phyloP scores from a whole-genome alignment of 2,888 invertebrate genomes.

The Aradus depressus region DNA sequence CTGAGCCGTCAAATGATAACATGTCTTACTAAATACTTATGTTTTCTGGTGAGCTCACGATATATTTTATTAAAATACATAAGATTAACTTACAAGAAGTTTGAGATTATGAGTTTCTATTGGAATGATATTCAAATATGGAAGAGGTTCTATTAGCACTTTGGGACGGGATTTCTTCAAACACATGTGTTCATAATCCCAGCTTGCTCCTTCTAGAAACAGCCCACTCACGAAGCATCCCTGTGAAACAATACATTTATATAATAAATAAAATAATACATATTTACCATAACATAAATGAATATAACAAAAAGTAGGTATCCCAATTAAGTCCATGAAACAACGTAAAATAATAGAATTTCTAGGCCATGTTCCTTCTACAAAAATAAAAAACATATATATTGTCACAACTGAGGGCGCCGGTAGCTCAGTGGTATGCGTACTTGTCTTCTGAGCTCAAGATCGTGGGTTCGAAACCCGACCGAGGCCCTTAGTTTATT shows the following conservation, averaged over 20 bases:
- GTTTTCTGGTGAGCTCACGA: no score
- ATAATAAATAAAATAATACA: not conserved
- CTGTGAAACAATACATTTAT: conserved; percentile 38
- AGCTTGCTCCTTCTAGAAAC: conserved; percentile 77
- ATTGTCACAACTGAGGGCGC: conserved; percentile 20
- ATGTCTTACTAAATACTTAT: no score
- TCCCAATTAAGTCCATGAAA: no score
- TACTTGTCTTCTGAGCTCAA: no score
- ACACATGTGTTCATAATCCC: conserved; percentile 61
- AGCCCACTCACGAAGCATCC: conserved; percentile 70
- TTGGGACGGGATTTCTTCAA: conserved; percentile 67
- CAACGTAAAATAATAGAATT: no score
- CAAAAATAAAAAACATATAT: not conserved
- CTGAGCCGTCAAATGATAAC: no score
- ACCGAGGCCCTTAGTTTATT: no score
- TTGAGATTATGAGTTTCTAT: conserved; percentile 73
- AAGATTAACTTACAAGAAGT: conserved; percentile 48
- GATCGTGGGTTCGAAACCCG: no score
- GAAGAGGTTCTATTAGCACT: conserved; percentile 71
- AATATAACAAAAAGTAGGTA: no score
- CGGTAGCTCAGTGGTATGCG: no score
- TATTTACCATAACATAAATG: conserved; percentile 22
- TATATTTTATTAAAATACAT: no score
- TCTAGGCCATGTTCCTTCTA: no score
- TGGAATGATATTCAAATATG: conserved; percentile 74